Evolutionary conservation across 2,797 vertebrate genomes (phyloP).

Genomic region (Anabacerthia variegaticeps): DNA sequence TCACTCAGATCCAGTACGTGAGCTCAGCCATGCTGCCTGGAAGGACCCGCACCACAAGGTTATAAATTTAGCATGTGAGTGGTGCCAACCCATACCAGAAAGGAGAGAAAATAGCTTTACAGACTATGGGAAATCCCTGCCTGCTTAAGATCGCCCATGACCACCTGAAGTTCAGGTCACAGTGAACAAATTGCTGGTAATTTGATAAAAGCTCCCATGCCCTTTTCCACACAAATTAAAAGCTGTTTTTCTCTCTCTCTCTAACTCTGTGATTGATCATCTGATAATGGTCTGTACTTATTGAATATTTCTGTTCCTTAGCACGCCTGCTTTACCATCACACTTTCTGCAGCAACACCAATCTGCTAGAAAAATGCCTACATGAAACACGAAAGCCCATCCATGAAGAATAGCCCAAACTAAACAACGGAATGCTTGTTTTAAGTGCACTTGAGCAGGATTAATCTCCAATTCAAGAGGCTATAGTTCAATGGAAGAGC

Average conservation of each 20-base stretch:
- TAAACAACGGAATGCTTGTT: background rate
- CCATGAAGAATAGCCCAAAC: background rate
- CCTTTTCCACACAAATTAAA: background rate
- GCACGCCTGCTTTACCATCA: background rate
- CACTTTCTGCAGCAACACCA: background rate
- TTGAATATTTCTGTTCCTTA: background rate
- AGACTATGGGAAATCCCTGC: background rate
- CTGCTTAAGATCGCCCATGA: background rate
- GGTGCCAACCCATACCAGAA: background rate
- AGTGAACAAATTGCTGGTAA: background rate
- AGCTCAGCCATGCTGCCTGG: constrained; percentile 13
- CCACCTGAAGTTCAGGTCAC: background rate
- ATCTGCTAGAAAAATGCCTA: background rate
- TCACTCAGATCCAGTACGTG: constrained; percentile 3
- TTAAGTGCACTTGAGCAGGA: constrained; percentile 48
- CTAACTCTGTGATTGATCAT: background rate
- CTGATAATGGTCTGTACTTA: background rate
- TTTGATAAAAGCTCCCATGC: background rate
- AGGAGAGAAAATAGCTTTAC: background rate
- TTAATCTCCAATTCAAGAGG: constrained; percentile 20
- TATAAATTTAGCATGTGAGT: background rate
- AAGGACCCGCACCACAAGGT: background rate
- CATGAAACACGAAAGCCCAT: background rate
- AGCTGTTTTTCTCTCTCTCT: background rate
- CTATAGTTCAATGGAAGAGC: constrained; percentile 22